A percentile compares a stretch with the other conserved stretches of the same genome.
Evolutionary conservation across 2,888 invertebrate genomes (phyloP).

Genomic region (Sphaerophoria rueppellii): DNA sequence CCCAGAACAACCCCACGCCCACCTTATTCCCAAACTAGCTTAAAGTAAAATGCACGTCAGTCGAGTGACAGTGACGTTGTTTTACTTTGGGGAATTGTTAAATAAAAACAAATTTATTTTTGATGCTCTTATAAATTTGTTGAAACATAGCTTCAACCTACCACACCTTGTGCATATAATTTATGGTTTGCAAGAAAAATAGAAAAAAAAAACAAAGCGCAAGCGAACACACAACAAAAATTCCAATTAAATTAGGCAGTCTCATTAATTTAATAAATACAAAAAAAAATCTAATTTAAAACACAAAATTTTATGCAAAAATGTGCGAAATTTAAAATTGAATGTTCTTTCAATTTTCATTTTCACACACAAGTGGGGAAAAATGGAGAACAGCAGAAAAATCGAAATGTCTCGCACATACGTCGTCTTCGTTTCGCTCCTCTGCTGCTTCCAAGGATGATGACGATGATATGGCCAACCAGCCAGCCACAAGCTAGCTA

Average conservation of each 20-base stretch:
- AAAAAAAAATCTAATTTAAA: not conserved
- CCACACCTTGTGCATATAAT: no score
- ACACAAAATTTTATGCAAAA: constrained; percentile 45
- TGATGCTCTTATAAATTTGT: not conserved
- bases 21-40: no score
- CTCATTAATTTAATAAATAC: constrained; percentile 7
- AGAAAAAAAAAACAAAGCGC: not conserved
- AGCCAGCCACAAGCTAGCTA: not conserved
- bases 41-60: no score
- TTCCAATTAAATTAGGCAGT: constrained; percentile 26
- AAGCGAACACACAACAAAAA: constrained; percentile 1
- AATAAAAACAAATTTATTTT: no score
- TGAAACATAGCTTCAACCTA: not conserved
- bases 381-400: constrained; percentile 62
- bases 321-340: constrained; percentile 43
- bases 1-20: no score
- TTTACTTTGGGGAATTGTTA: no score
- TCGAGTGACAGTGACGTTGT: no score
- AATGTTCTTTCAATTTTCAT: constrained; percentile 32
- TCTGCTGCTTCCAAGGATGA: constrained; percentile 55
- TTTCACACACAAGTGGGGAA: constrained; percentile 28
- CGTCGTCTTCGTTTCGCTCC: constrained; percentile 38
- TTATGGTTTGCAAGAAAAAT: not conserved
- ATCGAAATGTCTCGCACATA: constrained; percentile 65
- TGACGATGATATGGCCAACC: constrained; percentile 45